These are phyloP conservation scores for Athalia cordata DNA, from an alignment of 2,888 invertebrate species.

Conservation along the genomic window DNA sequence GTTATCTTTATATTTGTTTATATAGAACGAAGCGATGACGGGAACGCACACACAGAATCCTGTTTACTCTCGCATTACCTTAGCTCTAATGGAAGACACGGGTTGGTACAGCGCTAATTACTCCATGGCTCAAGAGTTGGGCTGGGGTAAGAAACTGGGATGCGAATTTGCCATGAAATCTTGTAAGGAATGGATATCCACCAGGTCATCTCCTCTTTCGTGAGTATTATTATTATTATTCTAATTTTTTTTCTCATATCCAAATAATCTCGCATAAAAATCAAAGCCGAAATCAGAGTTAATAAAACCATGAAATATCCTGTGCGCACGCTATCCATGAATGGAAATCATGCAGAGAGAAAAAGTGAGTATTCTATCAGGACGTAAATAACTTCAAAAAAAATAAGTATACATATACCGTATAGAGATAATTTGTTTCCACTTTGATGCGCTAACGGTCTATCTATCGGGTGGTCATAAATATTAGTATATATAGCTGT, in stretches of 20 bases:
- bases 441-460: slow-evolving; percentile 4
- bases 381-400: background rate
- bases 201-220: slow-evolving; percentile 76
- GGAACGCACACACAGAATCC: slow-evolving; percentile 99
- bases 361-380: slow-evolving; percentile 53
- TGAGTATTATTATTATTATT: slow-evolving; percentile 57
- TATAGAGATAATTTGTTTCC: slow-evolving; percentile 11
- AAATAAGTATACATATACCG: slow-evolving; percentile 4
- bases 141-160: slow-evolving; percentile 94
- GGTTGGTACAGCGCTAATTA: slow-evolving; percentile 98
- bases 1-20: too few relatives aligned
- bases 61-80: slow-evolving; percentile 94
- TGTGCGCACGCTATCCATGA: background rate
- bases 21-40: slow-evolving; percentile 98
- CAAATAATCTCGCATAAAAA: too few relatives aligned
- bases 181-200: slow-evolving; percentile 97
- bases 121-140: slow-evolving; percentile 87
- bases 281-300: too few relatives aligned
- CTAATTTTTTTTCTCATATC: background rate
- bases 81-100: slow-evolving; percentile 98
- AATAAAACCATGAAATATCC: too few relatives aligned
- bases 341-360: slow-evolving; percentile 41
- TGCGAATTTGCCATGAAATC: slow-evolving; percentile 96
- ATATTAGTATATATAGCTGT: background rate
- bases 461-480: background rate